phyloP scores from a whole-genome alignment of 2,888 invertebrate genomes.

The Noctuana brunneofusca region DNA sequence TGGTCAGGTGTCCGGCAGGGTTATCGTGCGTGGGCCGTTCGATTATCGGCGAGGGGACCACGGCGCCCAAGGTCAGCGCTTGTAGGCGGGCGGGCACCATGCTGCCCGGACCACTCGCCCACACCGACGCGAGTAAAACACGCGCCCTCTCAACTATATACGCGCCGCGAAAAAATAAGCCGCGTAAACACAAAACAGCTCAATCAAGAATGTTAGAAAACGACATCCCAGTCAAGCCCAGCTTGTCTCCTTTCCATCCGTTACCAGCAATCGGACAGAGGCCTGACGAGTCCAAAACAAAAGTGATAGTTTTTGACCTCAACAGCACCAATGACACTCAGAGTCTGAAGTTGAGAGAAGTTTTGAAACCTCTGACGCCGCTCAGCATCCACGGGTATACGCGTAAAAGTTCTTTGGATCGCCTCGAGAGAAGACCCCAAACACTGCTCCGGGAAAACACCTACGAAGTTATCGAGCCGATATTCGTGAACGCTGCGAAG shows the following conservation, averaged over 20 bases:
- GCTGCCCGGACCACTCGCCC: slow-evolving; percentile 71
- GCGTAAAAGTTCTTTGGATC: slow-evolving; percentile 56
- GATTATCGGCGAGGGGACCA: slow-evolving; percentile 48
- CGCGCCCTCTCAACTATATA: slow-evolving; percentile 76
- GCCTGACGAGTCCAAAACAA: slow-evolving; percentile 59
- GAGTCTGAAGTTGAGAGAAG: slow-evolving; percentile 59
- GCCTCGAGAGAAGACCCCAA: slow-evolving; percentile 57
- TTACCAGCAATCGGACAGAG: slow-evolving; percentile 76
- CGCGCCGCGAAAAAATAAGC: slow-evolving; percentile 71
- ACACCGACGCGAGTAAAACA: slow-evolving; percentile 67
- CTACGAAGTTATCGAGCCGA: slow-evolving; percentile 73
- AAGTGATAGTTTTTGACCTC: slow-evolving; percentile 70
- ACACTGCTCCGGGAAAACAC: slow-evolving; percentile 73
- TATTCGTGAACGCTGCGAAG: slow-evolving; percentile 58
- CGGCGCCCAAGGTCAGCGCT: slow-evolving; percentile 62
- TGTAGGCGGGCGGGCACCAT: slow-evolving; percentile 70
- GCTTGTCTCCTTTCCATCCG: slow-evolving; percentile 73
- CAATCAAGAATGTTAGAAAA: slow-evolving; percentile 72
- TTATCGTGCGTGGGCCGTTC: slow-evolving; percentile 48
- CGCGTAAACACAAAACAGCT: slow-evolving; percentile 68
- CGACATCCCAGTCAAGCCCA: slow-evolving; percentile 63
- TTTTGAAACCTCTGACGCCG: slow-evolving; percentile 72
- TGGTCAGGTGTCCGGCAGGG: slow-evolving; percentile 38
- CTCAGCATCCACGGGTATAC: slow-evolving; percentile 60
- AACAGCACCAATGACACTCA: slow-evolving; percentile 49